Conservation (phyloP, 2,888 invertebrate species). For the Sesia apiformis region DNA sequence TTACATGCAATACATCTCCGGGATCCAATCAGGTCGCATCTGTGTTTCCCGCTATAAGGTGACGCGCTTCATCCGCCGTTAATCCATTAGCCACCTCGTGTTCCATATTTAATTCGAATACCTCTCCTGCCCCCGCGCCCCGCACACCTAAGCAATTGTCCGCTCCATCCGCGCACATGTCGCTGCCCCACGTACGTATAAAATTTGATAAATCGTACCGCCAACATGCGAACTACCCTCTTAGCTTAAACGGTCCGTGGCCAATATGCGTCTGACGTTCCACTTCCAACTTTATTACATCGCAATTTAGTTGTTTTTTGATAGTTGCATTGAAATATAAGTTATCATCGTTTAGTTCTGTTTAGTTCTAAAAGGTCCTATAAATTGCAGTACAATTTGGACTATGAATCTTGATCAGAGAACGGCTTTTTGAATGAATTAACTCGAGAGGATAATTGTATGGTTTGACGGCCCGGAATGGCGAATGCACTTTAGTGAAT, state of each 20-base stretch:
- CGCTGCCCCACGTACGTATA: conserved; percentile 60
- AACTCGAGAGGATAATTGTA: conserved; percentile 31
- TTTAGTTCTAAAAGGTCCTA: conserved; percentile 20
- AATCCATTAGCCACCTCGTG: conserved; percentile 67
- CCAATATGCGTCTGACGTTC: conserved; percentile 10
- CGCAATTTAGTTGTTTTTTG: conserved; percentile 16
- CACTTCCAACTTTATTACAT: conserved; percentile 19
- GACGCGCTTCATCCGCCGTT: conserved; percentile 48
- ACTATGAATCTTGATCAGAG: conserved; percentile 2
- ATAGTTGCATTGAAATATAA: conserved; percentile 19
- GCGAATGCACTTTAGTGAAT: conserved; percentile 68
- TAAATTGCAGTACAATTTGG: background rate
- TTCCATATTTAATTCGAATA: conserved; percentile 60
- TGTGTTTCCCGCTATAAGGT: conserved; percentile 56
- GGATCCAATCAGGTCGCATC: conserved; percentile 50
- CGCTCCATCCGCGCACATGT: conserved; percentile 54
- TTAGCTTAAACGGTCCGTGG: conserved; percentile 60
- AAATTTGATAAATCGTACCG: conserved; percentile 72
- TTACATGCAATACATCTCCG: conserved; percentile 2
- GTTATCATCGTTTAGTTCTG: conserved; percentile 50
- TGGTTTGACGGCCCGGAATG: conserved; percentile 53
- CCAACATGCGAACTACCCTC: conserved; percentile 73
- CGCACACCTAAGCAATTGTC: conserved; percentile 53
- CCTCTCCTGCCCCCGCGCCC: conserved; percentile 10
- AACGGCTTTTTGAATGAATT: no score